Evolutionary conservation across 2,888 invertebrate genomes (phyloP).

Genomic region (Pemphredon lugubris): DNA sequence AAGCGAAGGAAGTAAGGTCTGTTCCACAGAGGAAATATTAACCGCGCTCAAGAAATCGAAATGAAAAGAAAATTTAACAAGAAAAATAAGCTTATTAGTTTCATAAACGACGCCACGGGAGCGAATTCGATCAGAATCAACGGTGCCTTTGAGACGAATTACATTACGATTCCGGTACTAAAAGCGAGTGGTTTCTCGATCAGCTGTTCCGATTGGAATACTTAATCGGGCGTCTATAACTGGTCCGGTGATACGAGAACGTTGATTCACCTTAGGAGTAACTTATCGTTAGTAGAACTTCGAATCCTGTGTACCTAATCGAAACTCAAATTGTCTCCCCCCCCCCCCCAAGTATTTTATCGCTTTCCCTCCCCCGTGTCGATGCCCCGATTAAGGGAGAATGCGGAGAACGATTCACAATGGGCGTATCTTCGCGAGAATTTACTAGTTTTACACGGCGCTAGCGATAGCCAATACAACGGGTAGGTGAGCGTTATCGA

Average conservation of each 20-base stretch:
- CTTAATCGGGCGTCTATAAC: slow-evolving; percentile 58
- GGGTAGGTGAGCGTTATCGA: too few relatives aligned
- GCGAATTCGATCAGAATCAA: slow-evolving; percentile 46
- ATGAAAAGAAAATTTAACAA: too few relatives aligned
- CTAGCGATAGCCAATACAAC: too few relatives aligned
- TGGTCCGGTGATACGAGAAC: slow-evolving; percentile 37
- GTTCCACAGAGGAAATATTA: too few relatives aligned
- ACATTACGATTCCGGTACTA: slow-evolving; percentile 41
- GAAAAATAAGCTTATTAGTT: too few relatives aligned
- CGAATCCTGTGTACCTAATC: slow-evolving; percentile 7
- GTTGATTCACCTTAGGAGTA: slow-evolving; percentile 51
- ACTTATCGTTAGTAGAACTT: slow-evolving; percentile 13
- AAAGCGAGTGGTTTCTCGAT: slow-evolving; percentile 61
- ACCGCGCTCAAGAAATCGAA: too few relatives aligned
- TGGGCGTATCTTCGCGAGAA: too few relatives aligned
- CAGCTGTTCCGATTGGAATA: slow-evolving; percentile 63
- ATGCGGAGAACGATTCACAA: too few relatives aligned
- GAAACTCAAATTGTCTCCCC: slow-evolving; percentile 22
- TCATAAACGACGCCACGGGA: too few relatives aligned
- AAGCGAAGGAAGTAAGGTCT: too few relatives aligned
- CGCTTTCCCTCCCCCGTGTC: neutral
- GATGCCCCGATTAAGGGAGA: too few relatives aligned
- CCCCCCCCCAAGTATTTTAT: neutral
- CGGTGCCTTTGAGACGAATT: slow-evolving; percentile 38
- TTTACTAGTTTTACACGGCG: too few relatives aligned